Evolutionary conservation across 1,140 invertebrate genomes (phyloP).

Genomic region (Mycetomoellerius zeteki): DNA sequence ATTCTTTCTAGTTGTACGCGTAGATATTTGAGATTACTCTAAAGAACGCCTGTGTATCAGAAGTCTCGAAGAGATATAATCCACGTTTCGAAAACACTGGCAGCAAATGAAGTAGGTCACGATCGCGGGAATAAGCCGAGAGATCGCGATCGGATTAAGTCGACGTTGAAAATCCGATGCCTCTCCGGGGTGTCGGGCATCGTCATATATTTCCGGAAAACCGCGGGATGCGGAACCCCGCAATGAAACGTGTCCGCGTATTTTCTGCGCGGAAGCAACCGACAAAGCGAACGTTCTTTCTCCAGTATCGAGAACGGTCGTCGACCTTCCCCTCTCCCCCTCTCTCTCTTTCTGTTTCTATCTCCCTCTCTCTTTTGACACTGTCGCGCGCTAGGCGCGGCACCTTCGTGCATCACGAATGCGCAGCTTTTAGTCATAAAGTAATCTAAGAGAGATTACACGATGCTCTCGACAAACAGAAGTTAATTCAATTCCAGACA

Average conservation of each 20-base stretch:
- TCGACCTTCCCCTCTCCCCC: background rate
- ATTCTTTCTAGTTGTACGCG: background rate
- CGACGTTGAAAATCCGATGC: conserved; percentile 19
- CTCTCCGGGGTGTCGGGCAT: background rate
- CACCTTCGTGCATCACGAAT: conserved; percentile 63
- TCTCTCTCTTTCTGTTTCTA: no score
- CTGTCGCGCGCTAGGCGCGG: conserved; percentile 60
- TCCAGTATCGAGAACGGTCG: conserved; percentile 36
- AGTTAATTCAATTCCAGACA: conserved; percentile 62
- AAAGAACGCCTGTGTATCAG: background rate
- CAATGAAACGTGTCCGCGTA: background rate
- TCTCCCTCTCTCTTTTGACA: background rate
- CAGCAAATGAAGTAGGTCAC: background rate
- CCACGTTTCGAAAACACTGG: background rate
- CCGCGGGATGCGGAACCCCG: background rate
- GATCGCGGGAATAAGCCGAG: background rate
- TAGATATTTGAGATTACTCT: no score
- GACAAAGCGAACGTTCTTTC: conserved; percentile 39
- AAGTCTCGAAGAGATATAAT: background rate
- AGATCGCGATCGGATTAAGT: conserved; percentile 25
- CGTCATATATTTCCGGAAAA: conserved; percentile 33
- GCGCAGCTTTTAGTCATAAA: conserved; percentile 63
- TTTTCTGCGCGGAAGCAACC: conserved; percentile 34
- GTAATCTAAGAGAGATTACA: conserved; percentile 56
- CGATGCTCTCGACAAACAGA: conserved; percentile 61